Base-by-base conservation (phyloP, 2,113 vertebrate genomes). In the Vulpes lagopus region DNA sequence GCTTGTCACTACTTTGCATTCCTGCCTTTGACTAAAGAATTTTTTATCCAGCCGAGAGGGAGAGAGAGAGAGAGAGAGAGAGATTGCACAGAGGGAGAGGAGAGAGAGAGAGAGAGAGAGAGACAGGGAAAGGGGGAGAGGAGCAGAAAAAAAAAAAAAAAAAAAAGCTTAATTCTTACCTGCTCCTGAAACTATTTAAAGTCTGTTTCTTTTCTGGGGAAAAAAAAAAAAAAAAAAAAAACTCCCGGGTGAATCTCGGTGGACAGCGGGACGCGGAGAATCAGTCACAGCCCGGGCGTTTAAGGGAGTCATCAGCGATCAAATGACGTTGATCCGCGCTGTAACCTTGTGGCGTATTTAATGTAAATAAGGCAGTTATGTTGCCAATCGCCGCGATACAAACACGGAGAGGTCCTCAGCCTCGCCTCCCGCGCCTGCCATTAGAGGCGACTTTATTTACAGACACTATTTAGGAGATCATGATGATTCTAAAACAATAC, bases 321-420 rank as follows among this genome's bases (percentile, higher is more conserved):
- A 99, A 99, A 99, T 99, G 99, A 99, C 99, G 99, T 99, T 99
- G 99, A 99, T 99, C 99, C 99, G 99, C 99, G 99, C 99, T 99
- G 99, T 99, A 99, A 99, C 99, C 99, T 99, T 99, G 99, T 99
- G 99, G 99, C 99, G 99, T 99, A 99, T 99, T 99, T 99, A 99
- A 99, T 99, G 99, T 99, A 99, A 99, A 99, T 99, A 99, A 99
- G 99, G 99, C 99, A 99, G 99, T 99, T 99, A 99, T 99, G 99
- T 99, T 99, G 99, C 99, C 99, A 99, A 99, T 99, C 99, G 99
- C 99, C 97, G 98, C 98, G 99, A 99, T 98, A 99, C 99, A 99
- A 99, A 99, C 99, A 99, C 99, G 98, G 97, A 99, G 99, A 99
- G 99, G 99, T 99, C 99, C 99, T 99, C 98, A 97, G 99, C 98